Evolutionary conservation across 2,113 vertebrate genomes (phyloP), one percentile per base, ranked within the genome.

Genomic region (Paracanthobrama guichenoti): DNA sequence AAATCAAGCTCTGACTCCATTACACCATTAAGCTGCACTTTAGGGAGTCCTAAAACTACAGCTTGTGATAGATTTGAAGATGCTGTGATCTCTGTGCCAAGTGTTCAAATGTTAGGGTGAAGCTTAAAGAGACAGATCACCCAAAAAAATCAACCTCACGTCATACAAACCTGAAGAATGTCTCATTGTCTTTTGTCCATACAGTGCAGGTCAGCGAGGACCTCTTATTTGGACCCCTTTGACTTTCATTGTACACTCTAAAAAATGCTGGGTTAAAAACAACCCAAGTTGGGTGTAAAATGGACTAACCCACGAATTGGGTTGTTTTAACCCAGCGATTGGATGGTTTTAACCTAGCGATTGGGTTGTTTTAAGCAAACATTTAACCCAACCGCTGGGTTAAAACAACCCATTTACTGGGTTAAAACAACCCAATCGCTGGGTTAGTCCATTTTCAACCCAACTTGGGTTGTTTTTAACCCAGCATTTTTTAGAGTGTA

Each of bases 1-100:
- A 84, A 85, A 88, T 79, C 59, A 86, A 87, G 57, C 76, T 66
- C 76, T 59, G 26, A 31, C 60, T 91, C 42, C 57, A 85, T 85
- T 79, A 87, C 28, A 67, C 46, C 57, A 83, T 79, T 80, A 82
- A 76, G 77, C 42, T 79, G 35, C 85, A 53, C 46, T 83, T 78
- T 79, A 62, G 22, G 42, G 66, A 83, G 73, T 55, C 18, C 13
- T 79, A 18, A 59, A 80, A 31, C 46, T 26, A 50, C 26, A 71
- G 72, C 26, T 31, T 24, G 31, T 48, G 39, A 75, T 44, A 75
- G 75, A 75, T 80, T 80, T 57, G 26, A 76, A 48, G 53, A 69
- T 10, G 60, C 12, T 18, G 42, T 1, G 18, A 44, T 76, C 14
- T 6, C 60, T 18, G 18, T 79, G 69, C 55, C 78, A 59, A 46